Conservation (phyloP, 1,140 invertebrate genomes). For the Papilio xuthus region DNA sequence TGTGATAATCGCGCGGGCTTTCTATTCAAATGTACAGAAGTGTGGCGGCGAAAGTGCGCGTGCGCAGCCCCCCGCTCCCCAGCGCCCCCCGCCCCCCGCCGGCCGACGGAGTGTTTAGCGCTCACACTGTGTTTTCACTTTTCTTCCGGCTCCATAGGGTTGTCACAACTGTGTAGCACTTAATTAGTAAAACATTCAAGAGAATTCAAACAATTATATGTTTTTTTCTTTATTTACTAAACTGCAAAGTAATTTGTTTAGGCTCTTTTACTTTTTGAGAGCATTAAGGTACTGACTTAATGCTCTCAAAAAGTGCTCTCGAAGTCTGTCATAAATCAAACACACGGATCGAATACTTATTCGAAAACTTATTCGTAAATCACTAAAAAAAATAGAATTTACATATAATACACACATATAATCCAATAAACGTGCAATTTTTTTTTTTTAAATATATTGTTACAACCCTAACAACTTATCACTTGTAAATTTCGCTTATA, state of each 20-base stretch:
- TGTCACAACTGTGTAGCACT: not conserved
- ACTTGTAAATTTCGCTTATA: constrained; percentile 6
- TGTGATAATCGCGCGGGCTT: constrained; percentile 47
- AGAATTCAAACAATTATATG: not conserved
- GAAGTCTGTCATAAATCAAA: not conserved
- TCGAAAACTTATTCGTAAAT: too few species aligned
- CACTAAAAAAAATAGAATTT: not conserved
- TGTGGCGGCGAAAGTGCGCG: constrained; percentile 68
- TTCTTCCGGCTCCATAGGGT: constrained; percentile 40
- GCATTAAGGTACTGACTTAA: too few species aligned
- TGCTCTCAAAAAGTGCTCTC: too few species aligned
- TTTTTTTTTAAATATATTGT: not conserved
- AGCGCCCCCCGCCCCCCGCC: not conserved
- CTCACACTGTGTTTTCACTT: constrained; percentile 61
- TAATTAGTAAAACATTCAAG: not conserved
- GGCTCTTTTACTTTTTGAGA: too few species aligned
- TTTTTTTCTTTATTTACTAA: too few species aligned
- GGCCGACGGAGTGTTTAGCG: constrained; percentile 2
- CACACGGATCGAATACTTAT: not conserved
- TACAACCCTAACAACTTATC: constrained; percentile 21
- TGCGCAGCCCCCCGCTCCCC: constrained; percentile 26
- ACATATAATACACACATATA: too few species aligned
- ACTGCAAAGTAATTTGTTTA: too few species aligned
- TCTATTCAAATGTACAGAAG: constrained; percentile 74
- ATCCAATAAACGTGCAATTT: too few species aligned